Conservation (phyloP, 2,888 invertebrate genomes). For the Pyralis farinalis region DNA sequence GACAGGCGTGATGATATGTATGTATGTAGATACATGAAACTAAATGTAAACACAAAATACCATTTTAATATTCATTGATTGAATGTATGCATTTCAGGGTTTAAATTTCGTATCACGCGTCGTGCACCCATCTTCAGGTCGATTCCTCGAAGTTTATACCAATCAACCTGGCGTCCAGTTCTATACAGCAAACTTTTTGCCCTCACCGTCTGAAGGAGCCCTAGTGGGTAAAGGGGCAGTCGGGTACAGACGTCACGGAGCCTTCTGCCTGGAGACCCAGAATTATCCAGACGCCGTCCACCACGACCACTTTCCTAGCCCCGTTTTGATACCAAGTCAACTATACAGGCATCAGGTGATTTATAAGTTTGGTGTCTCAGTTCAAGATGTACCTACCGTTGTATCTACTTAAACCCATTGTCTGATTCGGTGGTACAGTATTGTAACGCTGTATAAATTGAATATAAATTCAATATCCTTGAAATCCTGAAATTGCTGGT, state of each 20-base stretch:
- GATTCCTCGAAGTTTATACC: constrained; percentile 88
- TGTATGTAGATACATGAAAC: no score
- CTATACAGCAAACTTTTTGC: constrained; percentile 90
- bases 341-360: constrained; percentile 85
- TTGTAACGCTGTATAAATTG: no score
- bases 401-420: constrained; percentile 19
- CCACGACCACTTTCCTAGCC: constrained; percentile 87
- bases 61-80: background rate
- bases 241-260: constrained; percentile 87
- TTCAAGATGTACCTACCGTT: constrained; percentile 24
- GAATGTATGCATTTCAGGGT: constrained; percentile 29
- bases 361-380: constrained; percentile 83
- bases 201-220: constrained; percentile 66
- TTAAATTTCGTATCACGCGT: constrained; percentile 73
- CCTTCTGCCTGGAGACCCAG: constrained; percentile 95
- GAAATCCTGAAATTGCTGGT: no score
- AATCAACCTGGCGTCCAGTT: constrained; percentile 96
- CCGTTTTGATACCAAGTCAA: constrained; percentile 85
- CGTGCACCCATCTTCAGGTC: constrained; percentile 84
- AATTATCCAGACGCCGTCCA: constrained; percentile 95
- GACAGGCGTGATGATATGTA: no score
- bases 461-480: no score
- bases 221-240: constrained; percentile 54
- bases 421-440: no score
- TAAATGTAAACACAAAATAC: no score